Conservation (phyloP, 2,113 vertebrate species). For the Platysternon megacephalum region DNA sequence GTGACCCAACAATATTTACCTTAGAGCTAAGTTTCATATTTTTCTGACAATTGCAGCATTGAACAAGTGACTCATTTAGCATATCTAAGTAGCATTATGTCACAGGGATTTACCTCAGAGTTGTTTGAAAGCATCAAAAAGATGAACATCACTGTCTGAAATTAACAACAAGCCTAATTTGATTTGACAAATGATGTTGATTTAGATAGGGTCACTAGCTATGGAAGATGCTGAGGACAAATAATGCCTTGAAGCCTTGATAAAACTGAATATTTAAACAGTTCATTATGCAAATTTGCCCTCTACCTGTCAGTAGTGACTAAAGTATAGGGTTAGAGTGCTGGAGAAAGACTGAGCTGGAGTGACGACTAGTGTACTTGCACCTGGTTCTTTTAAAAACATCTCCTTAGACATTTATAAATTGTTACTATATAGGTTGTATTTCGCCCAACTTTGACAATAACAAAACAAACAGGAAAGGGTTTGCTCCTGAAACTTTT, state of each 20-base stretch:
- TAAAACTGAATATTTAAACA: slow-evolving; percentile 83
- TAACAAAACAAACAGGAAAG: slow-evolving; percentile 41
- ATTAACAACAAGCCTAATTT: slow-evolving; percentile 87
- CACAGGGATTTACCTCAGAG: slow-evolving; percentile 82
- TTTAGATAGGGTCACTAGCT: slow-evolving; percentile 85
- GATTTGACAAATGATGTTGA: slow-evolving; percentile 90
- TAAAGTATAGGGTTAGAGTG: slow-evolving; percentile 62
- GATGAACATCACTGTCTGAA: slow-evolving; percentile 87
- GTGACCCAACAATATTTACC: slow-evolving; percentile 89
- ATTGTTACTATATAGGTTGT: not conserved
- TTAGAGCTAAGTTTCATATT: slow-evolving; percentile 87
- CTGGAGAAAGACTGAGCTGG: slow-evolving; percentile 37
- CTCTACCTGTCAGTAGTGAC: slow-evolving; percentile 82
- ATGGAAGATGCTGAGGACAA: slow-evolving; percentile 78
- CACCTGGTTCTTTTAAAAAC: slow-evolving; percentile 34
- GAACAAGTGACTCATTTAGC: slow-evolving; percentile 89
- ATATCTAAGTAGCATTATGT: slow-evolving; percentile 84
- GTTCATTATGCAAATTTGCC: slow-evolving; percentile 87
- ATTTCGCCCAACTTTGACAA: not conserved
- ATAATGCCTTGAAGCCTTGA: slow-evolving; percentile 84
- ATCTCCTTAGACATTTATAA: slow-evolving; percentile 46
- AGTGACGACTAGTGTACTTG: slow-evolving; percentile 12
- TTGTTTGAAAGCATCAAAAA: slow-evolving; percentile 81
- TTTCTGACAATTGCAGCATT: slow-evolving; percentile 90
- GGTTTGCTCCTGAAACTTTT: slow-evolving; percentile 25